Base-by-base conservation (phyloP, 2,797 vertebrate species). In the Manis pentadactyla region DNA sequence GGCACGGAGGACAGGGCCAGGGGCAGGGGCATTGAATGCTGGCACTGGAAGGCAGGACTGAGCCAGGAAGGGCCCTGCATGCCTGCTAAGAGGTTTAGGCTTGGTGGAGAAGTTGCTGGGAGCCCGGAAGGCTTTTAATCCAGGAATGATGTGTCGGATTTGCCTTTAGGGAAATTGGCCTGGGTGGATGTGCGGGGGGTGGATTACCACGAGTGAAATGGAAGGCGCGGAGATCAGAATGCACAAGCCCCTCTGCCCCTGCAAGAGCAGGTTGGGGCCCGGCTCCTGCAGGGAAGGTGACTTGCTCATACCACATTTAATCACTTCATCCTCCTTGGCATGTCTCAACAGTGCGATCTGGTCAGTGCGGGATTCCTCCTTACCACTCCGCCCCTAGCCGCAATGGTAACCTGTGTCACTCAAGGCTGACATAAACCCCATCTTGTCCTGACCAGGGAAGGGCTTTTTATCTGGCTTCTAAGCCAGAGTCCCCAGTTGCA, bases 141-240 rank as follows among this genome's bases (percentile, higher is more conserved):
- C 2, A 0, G 19, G 46, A 83, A 31, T 39, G 59, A 83, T 31
- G 34, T 0, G 74, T 69, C 53, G 0, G 0, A 75, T 75, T 87
- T 90, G 69, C 71, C 82, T 88, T 39, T 85, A 66, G 81, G 81
- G 84, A 89, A 82, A 34, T 5, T 25, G 64, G 74, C 25, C 27
- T 25, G 84, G 42, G 66, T 55, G 37, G 75, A 21, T 53, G 37
- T 12, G 5, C 61, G 66, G 61, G 81, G 64, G 63, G 42, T 49
- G 78, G 69, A 68, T 93, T 57, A 53, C 29, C 25, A 9, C 0
- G 5, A n/a, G 27, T 13, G 59, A 53, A 82, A 68, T 4, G 3
- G 7, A 31, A 78, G 21, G 21, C 53, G 7, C 0, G 7, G 66
- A 53, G 81, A 23, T 84, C 49, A 68, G 78, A 77, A 63, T 19